Conservation (phyloP, 2,888 invertebrate genomes). For the Brachypterus glaber region DNA sequence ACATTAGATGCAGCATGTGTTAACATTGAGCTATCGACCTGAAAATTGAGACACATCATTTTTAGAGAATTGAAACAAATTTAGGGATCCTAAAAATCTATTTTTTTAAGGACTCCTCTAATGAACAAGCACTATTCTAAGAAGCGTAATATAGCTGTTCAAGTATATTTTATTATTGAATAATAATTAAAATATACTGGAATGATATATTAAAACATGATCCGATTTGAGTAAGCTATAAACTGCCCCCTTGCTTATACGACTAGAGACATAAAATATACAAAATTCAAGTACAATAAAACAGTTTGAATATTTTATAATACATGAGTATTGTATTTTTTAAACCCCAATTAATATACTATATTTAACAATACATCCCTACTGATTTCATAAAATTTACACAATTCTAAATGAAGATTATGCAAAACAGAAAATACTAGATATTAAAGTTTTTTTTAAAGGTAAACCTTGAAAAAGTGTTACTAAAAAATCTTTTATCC, state of each 20-base stretch:
- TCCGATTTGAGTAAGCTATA: slow-evolving; percentile 30
- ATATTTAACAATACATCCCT: slow-evolving; percentile 26
- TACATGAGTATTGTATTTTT: slow-evolving; percentile 6
- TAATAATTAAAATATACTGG: slow-evolving; percentile 21
- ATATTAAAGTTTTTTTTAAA: slow-evolving; percentile 9
- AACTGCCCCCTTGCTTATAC: slow-evolving; percentile 40
- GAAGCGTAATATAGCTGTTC: neutral
- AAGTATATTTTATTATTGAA: slow-evolving; percentile 7
- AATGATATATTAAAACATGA: slow-evolving; percentile 20
- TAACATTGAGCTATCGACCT: too few relatives aligned
- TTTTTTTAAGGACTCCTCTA: too few relatives aligned
- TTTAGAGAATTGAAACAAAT: too few relatives aligned
- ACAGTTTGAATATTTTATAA: too few relatives aligned
- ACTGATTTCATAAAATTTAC: slow-evolving; percentile 14
- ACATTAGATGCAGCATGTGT: too few relatives aligned
- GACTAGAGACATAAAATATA: too few relatives aligned
- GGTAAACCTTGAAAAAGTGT: too few relatives aligned
- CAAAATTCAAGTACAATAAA: too few relatives aligned
- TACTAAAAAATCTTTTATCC: too few relatives aligned
- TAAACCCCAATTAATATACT: slow-evolving; percentile 19
- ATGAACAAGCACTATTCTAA: too few relatives aligned
- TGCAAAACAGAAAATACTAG: slow-evolving; percentile 14
- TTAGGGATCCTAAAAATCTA: too few relatives aligned
- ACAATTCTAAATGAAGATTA: slow-evolving; percentile 13
- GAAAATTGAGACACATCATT: too few relatives aligned